Evolutionary conservation across 1,140 invertebrate species (phyloP).

Genomic region (Halyomorpha halys): DNA sequence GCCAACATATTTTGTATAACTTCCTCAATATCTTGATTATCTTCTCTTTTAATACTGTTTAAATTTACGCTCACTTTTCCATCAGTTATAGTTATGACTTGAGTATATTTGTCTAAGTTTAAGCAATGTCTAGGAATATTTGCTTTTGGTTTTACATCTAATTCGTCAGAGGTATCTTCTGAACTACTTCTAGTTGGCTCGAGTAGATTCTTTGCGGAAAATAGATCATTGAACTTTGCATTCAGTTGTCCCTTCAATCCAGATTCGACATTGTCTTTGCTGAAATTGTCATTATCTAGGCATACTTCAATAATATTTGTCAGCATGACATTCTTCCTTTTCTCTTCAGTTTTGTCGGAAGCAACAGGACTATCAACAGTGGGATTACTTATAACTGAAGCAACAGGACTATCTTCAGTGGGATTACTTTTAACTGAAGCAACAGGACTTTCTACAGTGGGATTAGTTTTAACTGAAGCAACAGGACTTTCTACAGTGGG

Average conservation of each 20-base stretch:
- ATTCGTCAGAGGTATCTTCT: not conserved
- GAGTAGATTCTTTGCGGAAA: slow-evolving; percentile 17
- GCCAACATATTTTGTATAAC: slow-evolving; percentile 37
- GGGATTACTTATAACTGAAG: not conserved
- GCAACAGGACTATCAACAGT: not conserved
- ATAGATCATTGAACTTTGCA: slow-evolving; percentile 19
- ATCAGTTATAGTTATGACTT: too few species aligned
- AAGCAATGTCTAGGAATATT: too few species aligned
- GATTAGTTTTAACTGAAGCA: not conserved
- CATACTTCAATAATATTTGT: slow-evolving; percentile 22
- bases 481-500: too few species aligned
- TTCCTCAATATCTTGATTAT: slow-evolving; percentile 34
- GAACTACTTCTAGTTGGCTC: not conserved
- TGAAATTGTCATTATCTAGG: slow-evolving; percentile 13
- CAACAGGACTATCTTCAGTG: too few species aligned
- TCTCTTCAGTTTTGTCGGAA: not conserved
- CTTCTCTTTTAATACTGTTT: slow-evolving; percentile 30
- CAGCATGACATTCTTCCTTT: slow-evolving; percentile 16
- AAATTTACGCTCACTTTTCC: too few species aligned
- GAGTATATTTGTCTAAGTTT: too few species aligned
- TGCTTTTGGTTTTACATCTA: not conserved
- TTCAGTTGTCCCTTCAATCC: slow-evolving; percentile 1
- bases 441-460: too few species aligned
- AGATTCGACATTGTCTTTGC: not conserved
- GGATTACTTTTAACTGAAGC: not conserved